Evolutionary conservation across 2,888 invertebrate species (phyloP).

Genomic region (Diogma glabrata): DNA sequence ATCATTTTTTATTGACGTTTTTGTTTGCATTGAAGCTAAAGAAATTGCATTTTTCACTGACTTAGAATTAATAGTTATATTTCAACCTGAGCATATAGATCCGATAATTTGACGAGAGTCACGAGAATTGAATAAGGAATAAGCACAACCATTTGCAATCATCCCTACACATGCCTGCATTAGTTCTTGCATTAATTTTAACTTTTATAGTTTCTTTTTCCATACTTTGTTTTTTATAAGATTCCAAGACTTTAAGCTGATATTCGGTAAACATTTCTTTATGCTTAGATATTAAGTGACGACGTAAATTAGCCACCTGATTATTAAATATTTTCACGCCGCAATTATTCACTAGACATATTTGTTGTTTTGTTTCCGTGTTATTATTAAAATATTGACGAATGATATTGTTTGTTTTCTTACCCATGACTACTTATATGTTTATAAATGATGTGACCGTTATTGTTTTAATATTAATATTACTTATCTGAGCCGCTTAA

Average conservation of each 20-base stretch:
- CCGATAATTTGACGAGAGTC: not conserved
- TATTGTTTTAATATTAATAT: too few relatives aligned
- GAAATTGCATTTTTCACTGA: not conserved
- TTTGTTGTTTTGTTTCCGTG: too few relatives aligned
- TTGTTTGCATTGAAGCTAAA: not conserved
- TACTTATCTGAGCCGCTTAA: too few relatives aligned
- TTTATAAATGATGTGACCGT: too few relatives aligned
- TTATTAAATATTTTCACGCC: too few relatives aligned
- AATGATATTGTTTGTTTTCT: too few relatives aligned
- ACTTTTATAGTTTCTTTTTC: not conserved
- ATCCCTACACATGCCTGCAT: not conserved
- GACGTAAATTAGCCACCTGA: too few relatives aligned
- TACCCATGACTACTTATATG: too few relatives aligned
- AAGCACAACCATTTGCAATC: not conserved
- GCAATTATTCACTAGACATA: too few relatives aligned
- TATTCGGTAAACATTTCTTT: not conserved
- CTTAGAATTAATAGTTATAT: not conserved
- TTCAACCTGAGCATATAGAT: not conserved
- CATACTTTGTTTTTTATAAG: not conserved
- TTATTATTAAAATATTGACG: too few relatives aligned
- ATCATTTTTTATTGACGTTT: not conserved
- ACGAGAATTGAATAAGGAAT: not conserved
- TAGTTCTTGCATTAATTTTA: not conserved
- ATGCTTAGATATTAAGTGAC: too few relatives aligned
- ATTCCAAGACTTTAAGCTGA: not conserved